phyloP scores from a whole-genome alignment of 2,888 invertebrate species.

The Meandrusa payeni region DNA sequence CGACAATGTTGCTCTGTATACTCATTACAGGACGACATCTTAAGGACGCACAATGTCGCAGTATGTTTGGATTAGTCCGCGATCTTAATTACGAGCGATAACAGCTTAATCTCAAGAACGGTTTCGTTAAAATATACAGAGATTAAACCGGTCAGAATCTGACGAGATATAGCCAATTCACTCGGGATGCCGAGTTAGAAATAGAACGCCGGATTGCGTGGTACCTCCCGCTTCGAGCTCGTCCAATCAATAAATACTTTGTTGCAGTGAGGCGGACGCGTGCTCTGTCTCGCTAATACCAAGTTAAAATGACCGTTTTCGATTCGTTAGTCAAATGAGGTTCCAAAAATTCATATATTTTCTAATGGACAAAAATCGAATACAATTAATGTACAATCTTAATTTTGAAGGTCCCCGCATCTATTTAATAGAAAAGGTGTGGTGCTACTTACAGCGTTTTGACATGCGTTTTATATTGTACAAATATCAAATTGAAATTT shows the following conservation, averaged over 20 bases:
- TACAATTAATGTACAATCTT: background rate
- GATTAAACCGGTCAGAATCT: conserved; percentile 40
- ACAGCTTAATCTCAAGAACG: conserved; percentile 8
- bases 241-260: conserved; percentile 62
- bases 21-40: conserved; percentile 1
- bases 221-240: conserved; percentile 40
- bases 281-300: conserved; percentile 12
- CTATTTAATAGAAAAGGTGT: conserved; percentile 10
- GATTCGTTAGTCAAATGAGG: conserved; percentile 21
- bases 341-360: conserved; percentile 10
- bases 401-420: conserved; percentile 4
- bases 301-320: conserved; percentile 18
- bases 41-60: background rate
- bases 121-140: conserved; percentile 22
- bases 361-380: conserved; percentile 13
- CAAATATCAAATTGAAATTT: too few species aligned
- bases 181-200: conserved; percentile 49
- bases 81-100: conserved; percentile 26
- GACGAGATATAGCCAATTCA: conserved; percentile 40
- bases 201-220: conserved; percentile 47
- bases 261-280: conserved; percentile 45
- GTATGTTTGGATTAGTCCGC: conserved; percentile 25
- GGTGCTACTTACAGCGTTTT: conserved; percentile 18
- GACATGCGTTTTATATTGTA: too few species aligned
- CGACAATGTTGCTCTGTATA: conserved; percentile 14